These are phyloP conservation scores for Laothoe populi DNA, from an alignment of 2,888 invertebrate species.

Conservation along the genomic window DNA sequence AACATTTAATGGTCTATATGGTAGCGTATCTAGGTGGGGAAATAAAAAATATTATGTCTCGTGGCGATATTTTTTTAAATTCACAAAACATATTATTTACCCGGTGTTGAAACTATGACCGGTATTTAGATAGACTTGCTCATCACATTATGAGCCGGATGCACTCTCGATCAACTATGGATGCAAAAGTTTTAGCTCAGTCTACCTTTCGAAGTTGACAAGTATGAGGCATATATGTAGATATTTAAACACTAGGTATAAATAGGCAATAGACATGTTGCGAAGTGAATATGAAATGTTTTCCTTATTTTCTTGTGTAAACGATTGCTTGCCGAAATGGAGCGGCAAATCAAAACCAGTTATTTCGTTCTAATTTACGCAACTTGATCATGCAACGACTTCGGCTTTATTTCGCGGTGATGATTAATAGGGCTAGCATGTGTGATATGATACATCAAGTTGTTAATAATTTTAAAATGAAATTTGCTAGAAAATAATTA, in stretches of 20 bases:
- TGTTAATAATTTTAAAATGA: background rate
- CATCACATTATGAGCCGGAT: too few species aligned
- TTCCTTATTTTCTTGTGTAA: slow-evolving; percentile 28
- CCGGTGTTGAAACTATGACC: too few species aligned
- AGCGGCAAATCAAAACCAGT: slow-evolving; percentile 72
- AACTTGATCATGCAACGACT: slow-evolving; percentile 72
- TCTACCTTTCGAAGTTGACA: too few species aligned
- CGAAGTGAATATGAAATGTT: slow-evolving; percentile 12
- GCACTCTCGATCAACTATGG: too few species aligned
- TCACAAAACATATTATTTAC: too few species aligned
- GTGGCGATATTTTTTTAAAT: too few species aligned
- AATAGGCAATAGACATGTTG: background rate
- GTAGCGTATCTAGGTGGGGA: too few species aligned
- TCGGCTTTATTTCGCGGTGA: slow-evolving; percentile 68
- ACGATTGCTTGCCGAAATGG: slow-evolving; percentile 59
- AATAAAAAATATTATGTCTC: too few species aligned
- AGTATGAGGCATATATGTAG: background rate
- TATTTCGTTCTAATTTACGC: slow-evolving; percentile 71
- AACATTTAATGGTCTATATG: too few species aligned
- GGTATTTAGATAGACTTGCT: too few species aligned
- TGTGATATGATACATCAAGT: slow-evolving; percentile 42
- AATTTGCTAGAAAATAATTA: background rate
- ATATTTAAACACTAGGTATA: slow-evolving; percentile 22
- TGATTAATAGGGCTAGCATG: slow-evolving; percentile 67
- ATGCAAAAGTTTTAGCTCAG: too few species aligned